Conservation (phyloP, 2,797 vertebrate genomes). For the Masticophis lateralis region DNA sequence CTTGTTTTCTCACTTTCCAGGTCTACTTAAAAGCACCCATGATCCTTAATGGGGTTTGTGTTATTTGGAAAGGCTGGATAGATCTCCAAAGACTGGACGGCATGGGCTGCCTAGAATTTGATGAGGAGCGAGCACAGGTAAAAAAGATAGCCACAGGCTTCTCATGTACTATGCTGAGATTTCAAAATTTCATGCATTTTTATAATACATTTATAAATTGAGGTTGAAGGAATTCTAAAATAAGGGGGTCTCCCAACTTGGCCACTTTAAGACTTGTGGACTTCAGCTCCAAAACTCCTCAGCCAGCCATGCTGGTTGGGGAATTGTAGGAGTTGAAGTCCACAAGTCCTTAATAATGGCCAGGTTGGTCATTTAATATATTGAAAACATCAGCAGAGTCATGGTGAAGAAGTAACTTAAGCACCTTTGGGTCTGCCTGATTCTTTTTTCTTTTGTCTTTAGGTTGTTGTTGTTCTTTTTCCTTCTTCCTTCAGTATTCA, state of each 20-base stretch:
- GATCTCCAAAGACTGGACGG: conserved; percentile 96
- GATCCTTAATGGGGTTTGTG: conserved; percentile 98
- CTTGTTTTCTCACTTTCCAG: conserved; percentile 69
- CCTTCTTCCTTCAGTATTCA: neutral
- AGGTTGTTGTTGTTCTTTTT: neutral
- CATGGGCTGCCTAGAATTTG: conserved; percentile 96
- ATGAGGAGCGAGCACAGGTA: conserved; percentile 97
- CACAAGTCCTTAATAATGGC: neutral
- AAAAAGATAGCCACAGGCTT: conserved; percentile 56
- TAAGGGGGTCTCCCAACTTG: neutral
- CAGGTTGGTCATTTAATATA: neutral
- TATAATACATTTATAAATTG: neutral
- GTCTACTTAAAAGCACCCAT: conserved; percentile 96
- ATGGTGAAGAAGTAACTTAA: neutral
- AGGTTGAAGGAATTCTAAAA: neutral
- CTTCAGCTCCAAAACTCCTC: neutral
- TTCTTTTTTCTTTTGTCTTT: neutral
- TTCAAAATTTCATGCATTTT: neutral
- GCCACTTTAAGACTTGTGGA: neutral
- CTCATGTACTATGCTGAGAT: neutral
- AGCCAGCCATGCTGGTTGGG: neutral
- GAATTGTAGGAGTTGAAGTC: neutral
- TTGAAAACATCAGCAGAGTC: neutral
- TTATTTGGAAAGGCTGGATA: conserved; percentile 98
- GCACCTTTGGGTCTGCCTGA: neutral